Evolutionary conservation across 2,888 invertebrate species (phyloP).

Genomic region (Erebia aethiops): DNA sequence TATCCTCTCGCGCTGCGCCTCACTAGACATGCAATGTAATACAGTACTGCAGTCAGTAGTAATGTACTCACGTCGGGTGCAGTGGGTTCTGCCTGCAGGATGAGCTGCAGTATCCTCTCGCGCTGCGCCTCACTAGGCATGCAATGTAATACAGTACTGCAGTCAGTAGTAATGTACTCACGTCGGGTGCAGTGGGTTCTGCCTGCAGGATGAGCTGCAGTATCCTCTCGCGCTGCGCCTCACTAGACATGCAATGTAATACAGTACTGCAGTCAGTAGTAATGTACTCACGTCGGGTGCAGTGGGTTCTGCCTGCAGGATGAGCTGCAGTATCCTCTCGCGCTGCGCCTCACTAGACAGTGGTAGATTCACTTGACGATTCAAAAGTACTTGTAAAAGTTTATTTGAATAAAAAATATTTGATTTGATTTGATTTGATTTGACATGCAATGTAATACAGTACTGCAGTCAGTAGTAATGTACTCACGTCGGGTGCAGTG

Average conservation of each 20-base stretch:
- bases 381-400: no score
- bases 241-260: constrained; percentile 83
- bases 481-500: no score
- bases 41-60: not conserved
- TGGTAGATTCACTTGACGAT: no score
- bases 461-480: no score
- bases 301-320: constrained; percentile 88
- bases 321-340: constrained; percentile 89
- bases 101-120: constrained; percentile 89
- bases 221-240: constrained; percentile 86
- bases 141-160: not conserved
- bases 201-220: constrained; percentile 88
- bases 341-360: constrained; percentile 85
- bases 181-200: constrained; percentile 86
- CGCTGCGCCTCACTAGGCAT: constrained; percentile 87
- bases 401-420: no score
- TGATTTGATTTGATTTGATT: no score
- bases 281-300: constrained; percentile 74
- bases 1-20: constrained; percentile 85
- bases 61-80: constrained; percentile 74
- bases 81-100: constrained; percentile 88
- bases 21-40: constrained; percentile 83
- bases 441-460: no score
- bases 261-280: not conserved
- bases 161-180: constrained; percentile 45